Percentiles rank a stretch among this genome's conserved stretches.
Conservation (phyloP, 2,113 vertebrate genomes). For the Centrocercus urophasianus region DNA sequence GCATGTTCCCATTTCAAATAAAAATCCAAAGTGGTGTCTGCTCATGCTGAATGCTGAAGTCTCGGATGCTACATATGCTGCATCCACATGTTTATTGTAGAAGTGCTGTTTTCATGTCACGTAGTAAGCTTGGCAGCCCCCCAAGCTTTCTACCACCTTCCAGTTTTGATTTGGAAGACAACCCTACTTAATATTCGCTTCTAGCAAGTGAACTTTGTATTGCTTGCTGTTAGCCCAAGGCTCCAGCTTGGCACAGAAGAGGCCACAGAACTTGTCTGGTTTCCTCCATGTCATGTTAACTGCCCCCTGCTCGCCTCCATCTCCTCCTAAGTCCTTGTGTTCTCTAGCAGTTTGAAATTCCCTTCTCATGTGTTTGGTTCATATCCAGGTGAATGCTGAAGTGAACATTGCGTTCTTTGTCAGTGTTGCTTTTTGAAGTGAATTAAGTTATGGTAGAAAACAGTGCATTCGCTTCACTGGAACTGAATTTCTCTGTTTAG, state of each 20-base stretch:
- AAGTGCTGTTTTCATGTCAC: neutral
- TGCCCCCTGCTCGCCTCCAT: neutral
- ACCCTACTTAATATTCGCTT: neutral
- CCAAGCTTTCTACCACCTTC: neutral
- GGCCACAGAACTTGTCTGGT: neutral
- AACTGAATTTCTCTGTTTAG: neutral
- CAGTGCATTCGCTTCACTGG: neutral
- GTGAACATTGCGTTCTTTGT: neutral
- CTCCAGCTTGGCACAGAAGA: neutral
- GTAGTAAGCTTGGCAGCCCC: neutral
- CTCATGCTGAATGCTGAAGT: rapidly evolving
- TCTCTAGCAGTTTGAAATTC: neutral
- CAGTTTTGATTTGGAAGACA: neutral
- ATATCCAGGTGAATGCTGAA: neutral
- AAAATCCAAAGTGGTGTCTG: neutral
- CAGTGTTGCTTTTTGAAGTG: neutral
- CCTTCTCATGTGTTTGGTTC: neutral
- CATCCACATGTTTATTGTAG: neutral
- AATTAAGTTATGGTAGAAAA: neutral
- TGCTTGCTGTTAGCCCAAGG: neutral
- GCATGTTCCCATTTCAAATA: slow-evolving; percentile 25
- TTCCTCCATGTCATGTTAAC: neutral
- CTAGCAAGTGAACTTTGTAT: neutral
- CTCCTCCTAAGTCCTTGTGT: neutral
- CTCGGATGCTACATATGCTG: neutral